phyloP scores from a whole-genome alignment of 2,113 vertebrate species.

The Ornithorhynchus anatinus region DNA sequence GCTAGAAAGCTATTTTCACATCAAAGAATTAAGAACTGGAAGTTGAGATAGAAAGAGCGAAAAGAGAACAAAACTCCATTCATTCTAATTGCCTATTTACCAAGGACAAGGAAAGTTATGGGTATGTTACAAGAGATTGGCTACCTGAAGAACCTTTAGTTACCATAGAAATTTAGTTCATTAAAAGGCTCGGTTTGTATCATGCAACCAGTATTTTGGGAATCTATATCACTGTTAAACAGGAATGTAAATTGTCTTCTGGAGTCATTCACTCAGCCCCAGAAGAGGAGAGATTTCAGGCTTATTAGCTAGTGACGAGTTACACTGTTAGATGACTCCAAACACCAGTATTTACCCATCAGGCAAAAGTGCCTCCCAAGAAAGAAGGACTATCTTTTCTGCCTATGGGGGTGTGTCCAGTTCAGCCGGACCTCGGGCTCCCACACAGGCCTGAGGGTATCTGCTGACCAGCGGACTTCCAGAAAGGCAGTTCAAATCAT shows the following conservation, averaged over 20 bases:
- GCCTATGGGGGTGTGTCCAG: too few relatives aligned
- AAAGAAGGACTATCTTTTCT: too few relatives aligned
- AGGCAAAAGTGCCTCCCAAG: constrained; percentile 10
- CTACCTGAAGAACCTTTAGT: background rate
- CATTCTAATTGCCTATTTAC: background rate
- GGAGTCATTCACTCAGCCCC: background rate
- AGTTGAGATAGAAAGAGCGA: background rate
- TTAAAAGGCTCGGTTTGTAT: background rate
- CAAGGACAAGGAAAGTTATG: background rate
- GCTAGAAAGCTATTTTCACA: background rate
- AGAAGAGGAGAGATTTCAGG: background rate
- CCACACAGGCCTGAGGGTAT: too few relatives aligned
- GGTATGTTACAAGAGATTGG: background rate
- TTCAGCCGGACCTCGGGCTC: too few relatives aligned
- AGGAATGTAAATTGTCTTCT: background rate
- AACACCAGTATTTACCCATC: background rate
- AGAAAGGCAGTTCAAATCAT: too few relatives aligned
- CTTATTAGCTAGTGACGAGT: constrained; percentile 12
- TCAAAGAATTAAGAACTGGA: background rate
- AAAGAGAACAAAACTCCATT: background rate
- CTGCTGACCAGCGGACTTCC: too few relatives aligned
- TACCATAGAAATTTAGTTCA: background rate
- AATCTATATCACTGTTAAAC: background rate
- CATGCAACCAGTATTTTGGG: background rate
- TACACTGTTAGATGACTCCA: background rate